Percentiles rank a stretch among this genome's conserved stretches.
phyloP scores from a whole-genome alignment of 1,140 invertebrate species.

The Coenobita brevimanus region DNA sequence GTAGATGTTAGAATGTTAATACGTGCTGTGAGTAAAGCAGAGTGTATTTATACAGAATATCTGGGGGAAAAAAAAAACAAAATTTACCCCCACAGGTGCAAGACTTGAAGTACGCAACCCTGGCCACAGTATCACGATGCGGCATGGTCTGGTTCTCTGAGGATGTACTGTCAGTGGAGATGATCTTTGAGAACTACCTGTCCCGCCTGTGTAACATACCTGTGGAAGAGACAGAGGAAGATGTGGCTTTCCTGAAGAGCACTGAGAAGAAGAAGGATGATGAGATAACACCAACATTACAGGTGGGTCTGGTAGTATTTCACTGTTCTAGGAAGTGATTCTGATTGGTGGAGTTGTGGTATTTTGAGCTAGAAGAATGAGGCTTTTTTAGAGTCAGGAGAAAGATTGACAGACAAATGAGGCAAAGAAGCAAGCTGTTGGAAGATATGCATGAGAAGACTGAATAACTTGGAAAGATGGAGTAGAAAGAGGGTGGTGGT shows the following conservation, averaged over 20 bases:
- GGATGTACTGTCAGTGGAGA: constrained; percentile 97
- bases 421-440: too few relatives aligned
- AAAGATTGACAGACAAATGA: too few relatives aligned
- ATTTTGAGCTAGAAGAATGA: too few relatives aligned
- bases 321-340: too few relatives aligned
- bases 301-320: constrained; percentile 74
- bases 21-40: not conserved
- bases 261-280: constrained; percentile 81
- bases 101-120: constrained; percentile 97
- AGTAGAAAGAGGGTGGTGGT: too few relatives aligned
- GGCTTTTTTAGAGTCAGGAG: too few relatives aligned
- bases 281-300: constrained; percentile 84
- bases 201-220: constrained; percentile 89
- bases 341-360: too few relatives aligned
- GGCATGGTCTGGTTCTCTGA: constrained; percentile 99
- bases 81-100: constrained; percentile 80
- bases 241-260: constrained; percentile 72
- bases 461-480: too few relatives aligned
- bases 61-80: not conserved
- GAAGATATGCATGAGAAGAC: too few relatives aligned
- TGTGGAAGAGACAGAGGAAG: constrained; percentile 92
- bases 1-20: not conserved
- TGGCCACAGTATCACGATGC: constrained; percentile 99
- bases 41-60: not conserved
- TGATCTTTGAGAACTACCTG: constrained; percentile 99